Evolutionary conservation across 2,113 vertebrate genomes (phyloP), one percentile per base, ranked within the genome.

Genomic region (Chaenocephalus aceratus): DNA sequence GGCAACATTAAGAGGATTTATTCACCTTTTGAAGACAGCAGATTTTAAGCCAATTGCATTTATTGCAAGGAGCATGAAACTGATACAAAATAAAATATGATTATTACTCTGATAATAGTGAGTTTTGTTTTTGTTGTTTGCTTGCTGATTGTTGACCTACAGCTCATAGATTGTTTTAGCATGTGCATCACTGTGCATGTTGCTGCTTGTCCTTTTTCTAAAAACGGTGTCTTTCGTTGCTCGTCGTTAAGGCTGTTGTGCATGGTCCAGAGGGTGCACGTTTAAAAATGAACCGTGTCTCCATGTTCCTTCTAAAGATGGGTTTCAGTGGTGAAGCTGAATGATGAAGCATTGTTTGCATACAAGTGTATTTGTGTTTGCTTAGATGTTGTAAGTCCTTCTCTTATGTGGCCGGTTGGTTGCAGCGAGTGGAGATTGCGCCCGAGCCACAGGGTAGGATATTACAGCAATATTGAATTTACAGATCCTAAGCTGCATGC

Each of bases 261-360:
- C 30, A 30, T 30, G 30, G 30, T 41, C 36, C 36, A 41, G 36
- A 41, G 36, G 36, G 7, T 41, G 6, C 36, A 41, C 5, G 7
- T 41, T 41, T 6, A 41, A 41, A 41, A 41, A 41, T 41, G 36
- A 6, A 41, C 36, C 36, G 1, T 41, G 36, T 41, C 36, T 1
- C 36, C 36, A 41, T 41, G 36, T 7, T 41, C 36, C 36, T 41
- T 41, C 36, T 41, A 41, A 41, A 41, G 36, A 41, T 14, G 84
- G 26, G 93, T 93, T 94, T 90, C 90, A 91, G 91, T 93, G 91
- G 91, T 85, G 88, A 93, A 68, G 71, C 58, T 3, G 53, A 66
- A 83, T 81, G 53, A 75, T 77, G 62, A 64, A 41, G 60, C 62
- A 7, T 74, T 79, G 60, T 91, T 80, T 87, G 82, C 56, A 75